Conservation (phyloP, 2,888 invertebrate species). For the Nebria brevicollis region DNA sequence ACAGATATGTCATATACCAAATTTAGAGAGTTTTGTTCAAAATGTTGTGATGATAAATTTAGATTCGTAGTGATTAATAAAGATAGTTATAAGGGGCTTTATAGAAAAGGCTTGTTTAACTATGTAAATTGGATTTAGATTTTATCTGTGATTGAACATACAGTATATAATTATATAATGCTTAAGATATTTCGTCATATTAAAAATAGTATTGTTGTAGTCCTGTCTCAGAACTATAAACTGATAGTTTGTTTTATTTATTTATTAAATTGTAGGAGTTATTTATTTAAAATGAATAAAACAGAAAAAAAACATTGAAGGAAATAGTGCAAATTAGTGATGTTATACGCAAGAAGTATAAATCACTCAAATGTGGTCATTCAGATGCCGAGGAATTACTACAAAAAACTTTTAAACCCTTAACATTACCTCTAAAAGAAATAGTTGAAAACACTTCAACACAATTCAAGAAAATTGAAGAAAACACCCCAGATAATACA, state of each 20-base stretch:
- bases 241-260: too few species aligned
- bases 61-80: constrained; percentile 22
- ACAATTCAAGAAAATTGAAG: too few species aligned
- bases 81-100: background rate
- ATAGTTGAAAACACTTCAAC: background rate
- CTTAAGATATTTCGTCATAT: background rate
- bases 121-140: background rate
- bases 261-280: too few species aligned
- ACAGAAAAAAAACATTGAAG: background rate
- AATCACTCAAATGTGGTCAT: background rate
- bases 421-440: constrained; percentile 14
- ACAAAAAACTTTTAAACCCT: constrained; percentile 11
- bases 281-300: background rate
- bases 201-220: too few species aligned
- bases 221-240: too few species aligned
- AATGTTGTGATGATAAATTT: constrained; percentile 40
- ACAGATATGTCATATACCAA: constrained; percentile 38
- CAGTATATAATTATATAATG: constrained; percentile 28
- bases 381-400: background rate
- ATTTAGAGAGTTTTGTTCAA: constrained; percentile 35
- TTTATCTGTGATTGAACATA: background rate
- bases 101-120: background rate
- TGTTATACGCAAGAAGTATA: background rate
- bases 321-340: background rate
- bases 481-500: too few species aligned